Evolutionary conservation across 2,888 invertebrate genomes (phyloP).

Genomic region (Phaedon cochleariae): DNA sequence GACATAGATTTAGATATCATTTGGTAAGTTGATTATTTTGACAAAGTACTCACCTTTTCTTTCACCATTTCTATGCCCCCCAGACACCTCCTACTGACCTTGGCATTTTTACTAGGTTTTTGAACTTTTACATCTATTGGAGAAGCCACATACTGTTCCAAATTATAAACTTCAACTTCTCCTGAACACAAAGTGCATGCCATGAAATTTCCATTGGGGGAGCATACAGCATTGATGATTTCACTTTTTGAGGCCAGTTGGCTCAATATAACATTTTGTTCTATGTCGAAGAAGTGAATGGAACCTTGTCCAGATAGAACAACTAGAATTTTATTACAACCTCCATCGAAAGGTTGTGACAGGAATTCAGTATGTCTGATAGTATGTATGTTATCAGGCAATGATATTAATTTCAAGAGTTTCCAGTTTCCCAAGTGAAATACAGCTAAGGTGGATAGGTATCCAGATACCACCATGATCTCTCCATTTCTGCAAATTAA

Average conservation of each 20-base stretch:
- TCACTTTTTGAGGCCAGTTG: slow-evolving; percentile 63
- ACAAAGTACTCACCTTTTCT: slow-evolving; percentile 41
- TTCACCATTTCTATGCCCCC: slow-evolving; percentile 40
- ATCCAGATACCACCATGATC: slow-evolving; percentile 71
- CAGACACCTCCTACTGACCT: slow-evolving; percentile 33
- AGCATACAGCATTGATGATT: slow-evolving; percentile 66
- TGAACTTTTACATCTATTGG: slow-evolving; percentile 38
- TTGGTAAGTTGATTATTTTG: too few species aligned
- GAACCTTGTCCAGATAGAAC: slow-evolving; percentile 64
- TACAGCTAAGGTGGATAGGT: slow-evolving; percentile 65
- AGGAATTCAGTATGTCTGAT: slow-evolving; percentile 68
- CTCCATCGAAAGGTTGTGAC: slow-evolving; percentile 71
- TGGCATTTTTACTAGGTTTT: slow-evolving; percentile 34
- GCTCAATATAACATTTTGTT: slow-evolving; percentile 62
- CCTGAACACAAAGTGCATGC: slow-evolving; percentile 68
- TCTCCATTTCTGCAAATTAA: slow-evolving; percentile 66
- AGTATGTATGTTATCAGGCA: slow-evolving; percentile 65
- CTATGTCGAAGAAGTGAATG: slow-evolving; percentile 67
- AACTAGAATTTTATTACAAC: slow-evolving; percentile 69
- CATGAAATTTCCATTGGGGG: slow-evolving; percentile 68
- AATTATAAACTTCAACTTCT: slow-evolving; percentile 67
- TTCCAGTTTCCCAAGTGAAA: slow-evolving; percentile 71
- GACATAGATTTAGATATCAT: too few species aligned
- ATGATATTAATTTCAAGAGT: slow-evolving; percentile 65
- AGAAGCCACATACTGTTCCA: slow-evolving; percentile 51